phyloP scores from a whole-genome alignment of 2,113 vertebrate genomes.

The Antechinus stuartii region DNA sequence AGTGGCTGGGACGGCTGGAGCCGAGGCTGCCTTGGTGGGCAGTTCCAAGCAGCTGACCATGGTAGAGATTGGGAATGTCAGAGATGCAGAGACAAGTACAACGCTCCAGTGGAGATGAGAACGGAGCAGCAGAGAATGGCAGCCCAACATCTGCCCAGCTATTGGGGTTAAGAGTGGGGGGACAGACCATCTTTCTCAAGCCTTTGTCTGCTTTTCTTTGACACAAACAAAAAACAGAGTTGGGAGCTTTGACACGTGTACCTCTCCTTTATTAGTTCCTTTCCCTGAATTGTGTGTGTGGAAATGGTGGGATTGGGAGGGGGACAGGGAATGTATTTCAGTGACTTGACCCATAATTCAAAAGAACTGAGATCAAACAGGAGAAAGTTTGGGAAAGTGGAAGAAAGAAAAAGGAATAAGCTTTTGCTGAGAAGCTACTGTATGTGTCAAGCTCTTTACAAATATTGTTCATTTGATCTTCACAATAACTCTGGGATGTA shows the following conservation, averaged over 20 bases:
- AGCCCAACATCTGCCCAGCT: not conserved
- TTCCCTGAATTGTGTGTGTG: not conserved
- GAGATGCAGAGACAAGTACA: not conserved
- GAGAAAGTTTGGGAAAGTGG: not conserved
- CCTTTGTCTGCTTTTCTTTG: not conserved
- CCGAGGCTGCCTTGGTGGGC: not conserved
- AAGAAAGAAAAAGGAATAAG: not conserved
- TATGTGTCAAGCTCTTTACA: not conserved
- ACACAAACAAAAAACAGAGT: not conserved
- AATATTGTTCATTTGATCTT: not conserved
- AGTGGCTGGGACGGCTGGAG: not conserved
- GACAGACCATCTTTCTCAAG: not conserved
- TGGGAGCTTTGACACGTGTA: not conserved
- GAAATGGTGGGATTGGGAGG: not conserved
- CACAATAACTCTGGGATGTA: not conserved
- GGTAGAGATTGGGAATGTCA: not conserved
- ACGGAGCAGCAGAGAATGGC: not conserved
- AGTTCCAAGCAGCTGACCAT: not conserved
- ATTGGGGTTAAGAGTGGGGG: not conserved
- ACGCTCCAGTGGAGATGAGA: not conserved
- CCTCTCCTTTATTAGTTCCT: not conserved
- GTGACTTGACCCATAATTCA: not conserved
- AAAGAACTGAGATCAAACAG: not conserved
- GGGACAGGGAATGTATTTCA: not conserved
- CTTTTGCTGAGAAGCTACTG: not conserved